Percentiles rank a stretch among this genome's conserved stretches.
phyloP scores from a whole-genome alignment of 1,140 invertebrate species.

The Nasonia giraulti region DNA sequence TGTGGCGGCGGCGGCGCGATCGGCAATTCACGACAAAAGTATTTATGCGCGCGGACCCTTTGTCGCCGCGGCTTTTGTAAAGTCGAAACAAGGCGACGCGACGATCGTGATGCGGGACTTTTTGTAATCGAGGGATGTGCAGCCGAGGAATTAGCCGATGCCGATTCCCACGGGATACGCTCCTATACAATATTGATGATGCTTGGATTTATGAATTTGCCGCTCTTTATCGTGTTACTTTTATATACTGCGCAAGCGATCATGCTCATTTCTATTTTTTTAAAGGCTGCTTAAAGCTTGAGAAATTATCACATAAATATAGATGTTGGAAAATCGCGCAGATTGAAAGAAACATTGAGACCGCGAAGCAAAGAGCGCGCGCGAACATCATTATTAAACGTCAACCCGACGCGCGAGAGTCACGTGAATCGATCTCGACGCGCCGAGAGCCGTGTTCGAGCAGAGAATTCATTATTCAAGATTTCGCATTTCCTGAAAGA shows the following conservation, averaged over 20 bases:
- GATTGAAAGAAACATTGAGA: too few species aligned
- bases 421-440: constrained; percentile 14
- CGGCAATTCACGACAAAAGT: background rate
- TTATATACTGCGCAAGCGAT: too few species aligned
- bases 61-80: too few species aligned
- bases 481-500: constrained; percentile 14
- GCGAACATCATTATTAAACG: constrained; percentile 2
- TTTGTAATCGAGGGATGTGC: background rate
- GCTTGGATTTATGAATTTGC: too few species aligned
- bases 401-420: background rate
- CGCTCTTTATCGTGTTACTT: too few species aligned
- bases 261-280: background rate
- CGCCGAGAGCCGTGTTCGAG: background rate
- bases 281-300: too few species aligned
- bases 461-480: background rate
- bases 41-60: background rate
- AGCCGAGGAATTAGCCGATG: background rate
- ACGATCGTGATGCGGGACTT: background rate
- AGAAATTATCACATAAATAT: background rate
- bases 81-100: background rate
- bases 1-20: background rate
- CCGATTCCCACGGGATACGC: too few species aligned
- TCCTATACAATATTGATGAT: too few species aligned
- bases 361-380: background rate
- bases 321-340: background rate